These are phyloP conservation scores for Macrobrachium nipponense DNA, from an alignment of 1,140 invertebrate genomes.

Conservation along the genomic window DNA sequence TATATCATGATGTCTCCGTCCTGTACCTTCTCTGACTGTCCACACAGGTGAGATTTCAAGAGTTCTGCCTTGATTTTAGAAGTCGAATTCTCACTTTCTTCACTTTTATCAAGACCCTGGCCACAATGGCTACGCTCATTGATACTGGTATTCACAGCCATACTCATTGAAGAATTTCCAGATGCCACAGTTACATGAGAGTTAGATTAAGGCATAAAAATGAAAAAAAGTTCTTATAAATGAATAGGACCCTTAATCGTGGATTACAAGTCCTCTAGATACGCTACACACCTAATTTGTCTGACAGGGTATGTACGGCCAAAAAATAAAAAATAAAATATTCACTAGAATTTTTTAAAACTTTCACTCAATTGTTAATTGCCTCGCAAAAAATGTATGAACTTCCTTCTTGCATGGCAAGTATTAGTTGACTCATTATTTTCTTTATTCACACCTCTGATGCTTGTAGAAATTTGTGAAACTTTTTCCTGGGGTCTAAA, in stretches of 20 bases:
- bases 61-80: background rate
- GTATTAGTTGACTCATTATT: no score
- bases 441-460: no score
- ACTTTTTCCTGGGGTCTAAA: background rate
- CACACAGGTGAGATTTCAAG: background rate
- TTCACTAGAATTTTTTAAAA: slow-evolving; percentile 11
- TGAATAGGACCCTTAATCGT: background rate
- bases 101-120: no score
- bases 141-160: no score
- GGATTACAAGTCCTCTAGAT: slow-evolving; percentile 19
- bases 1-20: background rate
- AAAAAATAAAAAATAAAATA: background rate
- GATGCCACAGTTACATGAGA: background rate
- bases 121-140: no score
- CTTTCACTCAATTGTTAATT: background rate
- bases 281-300: background rate
- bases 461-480: background rate
- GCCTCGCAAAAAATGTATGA: no score
- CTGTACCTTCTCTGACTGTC: background rate
- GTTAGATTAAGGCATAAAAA: slow-evolving; percentile 7
- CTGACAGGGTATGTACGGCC: background rate
- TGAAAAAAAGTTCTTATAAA: slow-evolving; percentile 3
- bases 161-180: no score
- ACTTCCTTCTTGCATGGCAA: no score
- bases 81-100: no score